phyloP scores from a whole-genome alignment of 2,888 invertebrate species.

The Coelinius sp. region DNA sequence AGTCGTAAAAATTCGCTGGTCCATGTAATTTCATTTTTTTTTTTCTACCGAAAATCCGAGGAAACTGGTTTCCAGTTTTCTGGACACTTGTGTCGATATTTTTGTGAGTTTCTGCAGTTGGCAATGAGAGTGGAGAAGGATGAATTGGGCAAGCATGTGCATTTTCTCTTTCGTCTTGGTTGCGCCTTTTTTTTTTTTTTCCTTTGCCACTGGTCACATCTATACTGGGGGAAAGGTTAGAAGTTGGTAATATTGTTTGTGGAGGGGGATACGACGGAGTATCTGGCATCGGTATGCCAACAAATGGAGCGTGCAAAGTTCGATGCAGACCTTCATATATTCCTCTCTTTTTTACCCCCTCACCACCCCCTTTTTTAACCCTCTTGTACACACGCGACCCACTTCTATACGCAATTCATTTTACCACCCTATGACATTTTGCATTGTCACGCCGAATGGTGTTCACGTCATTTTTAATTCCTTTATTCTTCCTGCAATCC shows the following conservation, averaged over 20 bases:
- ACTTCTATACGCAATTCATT: slow-evolving; percentile 40
- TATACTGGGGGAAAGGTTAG: background rate
- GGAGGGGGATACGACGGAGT: slow-evolving; percentile 40
- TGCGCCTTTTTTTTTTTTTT: background rate
- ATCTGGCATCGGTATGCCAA: slow-evolving; percentile 46
- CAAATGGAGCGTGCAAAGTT: slow-evolving; percentile 41
- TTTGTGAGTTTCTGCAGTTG: slow-evolving; percentile 17
- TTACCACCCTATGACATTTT: slow-evolving; percentile 40
- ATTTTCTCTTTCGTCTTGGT: no score
- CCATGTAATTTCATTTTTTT: background rate
- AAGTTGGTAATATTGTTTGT: background rate
- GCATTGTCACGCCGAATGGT: slow-evolving; percentile 39
- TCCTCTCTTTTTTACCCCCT: background rate
- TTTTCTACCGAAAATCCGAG: no score
- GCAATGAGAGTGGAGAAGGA: background rate
- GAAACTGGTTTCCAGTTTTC: background rate
- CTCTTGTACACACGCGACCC: slow-evolving; percentile 38
- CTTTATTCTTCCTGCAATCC: background rate
- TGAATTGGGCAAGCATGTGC: background rate
- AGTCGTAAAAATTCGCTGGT: slow-evolving; percentile 10
- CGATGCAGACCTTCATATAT: slow-evolving; percentile 20
- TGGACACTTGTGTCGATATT: slow-evolving; percentile 2
- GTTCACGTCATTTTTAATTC: slow-evolving; percentile 18
- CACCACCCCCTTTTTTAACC: background rate
- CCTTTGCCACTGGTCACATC: background rate